phyloP scores from a whole-genome alignment of 2,797 vertebrate species.

The Acanthurus tractus region DNA sequence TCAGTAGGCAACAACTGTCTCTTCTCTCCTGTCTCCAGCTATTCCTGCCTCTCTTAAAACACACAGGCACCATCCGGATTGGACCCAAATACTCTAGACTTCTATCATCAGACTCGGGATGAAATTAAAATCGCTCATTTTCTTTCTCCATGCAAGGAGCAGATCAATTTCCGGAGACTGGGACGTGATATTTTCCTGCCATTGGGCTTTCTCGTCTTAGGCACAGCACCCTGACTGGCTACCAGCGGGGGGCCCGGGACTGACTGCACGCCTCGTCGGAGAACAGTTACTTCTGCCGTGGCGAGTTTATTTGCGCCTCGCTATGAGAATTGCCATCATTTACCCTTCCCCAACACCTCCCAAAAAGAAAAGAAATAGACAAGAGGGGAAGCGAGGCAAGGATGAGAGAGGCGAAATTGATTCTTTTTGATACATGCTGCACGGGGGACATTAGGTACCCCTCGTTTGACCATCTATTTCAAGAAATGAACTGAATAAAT shows the following conservation, averaged over 20 bases:
- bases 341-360: slow-evolving; percentile 83
- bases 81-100: slow-evolving; percentile 80
- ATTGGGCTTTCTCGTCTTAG: slow-evolving; percentile 87
- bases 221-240: slow-evolving; percentile 86
- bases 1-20: slow-evolving; percentile 70
- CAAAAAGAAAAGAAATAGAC: slow-evolving; percentile 84
- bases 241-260: slow-evolving; percentile 83
- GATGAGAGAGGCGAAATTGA: slow-evolving; percentile 82
- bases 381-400: slow-evolving; percentile 79
- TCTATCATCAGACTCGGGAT: slow-evolving; percentile 82
- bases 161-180: slow-evolving; percentile 90
- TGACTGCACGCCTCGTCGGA: slow-evolving; percentile 86
- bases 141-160: slow-evolving; percentile 86
- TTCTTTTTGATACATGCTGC: slow-evolving; percentile 82
- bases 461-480: slow-evolving; percentile 81
- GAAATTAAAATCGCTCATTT: slow-evolving; percentile 89
- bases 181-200: slow-evolving; percentile 87
- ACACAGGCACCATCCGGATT: slow-evolving; percentile 74
- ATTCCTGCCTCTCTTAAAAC: slow-evolving; percentile 75
- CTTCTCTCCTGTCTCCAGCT: slow-evolving; percentile 67
- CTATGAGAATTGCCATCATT: slow-evolving; percentile 91
- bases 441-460: slow-evolving; percentile 80
- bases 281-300: slow-evolving; percentile 87
- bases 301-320: slow-evolving; percentile 89
- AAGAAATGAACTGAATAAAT: slow-evolving; percentile 82